Conservation (phyloP, 2,888 invertebrate species). For the Troides aeacus region DNA sequence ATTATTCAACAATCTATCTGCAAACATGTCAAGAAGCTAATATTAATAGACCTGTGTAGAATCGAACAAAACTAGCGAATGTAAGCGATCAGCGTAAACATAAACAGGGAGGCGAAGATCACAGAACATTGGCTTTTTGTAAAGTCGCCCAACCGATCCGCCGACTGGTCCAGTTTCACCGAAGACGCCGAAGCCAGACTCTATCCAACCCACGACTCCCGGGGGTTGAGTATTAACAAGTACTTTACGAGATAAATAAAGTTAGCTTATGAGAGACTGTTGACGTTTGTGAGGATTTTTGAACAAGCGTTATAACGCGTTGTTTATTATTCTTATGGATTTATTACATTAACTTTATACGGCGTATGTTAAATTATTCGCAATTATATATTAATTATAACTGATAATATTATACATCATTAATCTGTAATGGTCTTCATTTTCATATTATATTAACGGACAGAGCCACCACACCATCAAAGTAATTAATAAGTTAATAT, state of each 20-base stretch:
- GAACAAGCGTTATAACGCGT: conserved; percentile 33
- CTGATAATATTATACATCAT: no score
- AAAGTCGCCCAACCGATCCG: conserved; percentile 41
- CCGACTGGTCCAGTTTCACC: conserved; percentile 43
- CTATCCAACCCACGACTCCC: conserved; percentile 49
- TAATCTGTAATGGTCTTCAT: no score
- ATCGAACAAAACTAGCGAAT: conserved; percentile 37
- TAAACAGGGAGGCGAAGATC: conserved; percentile 52
- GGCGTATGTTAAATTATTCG: no score
- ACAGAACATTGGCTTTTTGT: conserved; percentile 49
- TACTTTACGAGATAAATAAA: conserved; percentile 76
- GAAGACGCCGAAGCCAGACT: conserved; percentile 57
- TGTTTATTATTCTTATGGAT: conserved; percentile 16
- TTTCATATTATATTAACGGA: no score
- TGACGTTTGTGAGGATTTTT: conserved; percentile 54
- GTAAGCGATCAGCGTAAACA: conserved; percentile 35
- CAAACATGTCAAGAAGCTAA: conserved; percentile 50
- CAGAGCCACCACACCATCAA: no score
- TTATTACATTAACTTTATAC: not conserved
- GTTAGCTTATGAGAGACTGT: conserved; percentile 66
- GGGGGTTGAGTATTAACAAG: conserved; percentile 72
- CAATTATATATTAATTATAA: no score
- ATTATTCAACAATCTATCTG: conserved; percentile 49
- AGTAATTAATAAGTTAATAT: no score
- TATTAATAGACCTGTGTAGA: conserved; percentile 41